These are phyloP conservation scores for Oscarella lobularis DNA, from an alignment of 37 sponge, comb jelly and placozoan genomes.

Conservation along the genomic window DNA sequence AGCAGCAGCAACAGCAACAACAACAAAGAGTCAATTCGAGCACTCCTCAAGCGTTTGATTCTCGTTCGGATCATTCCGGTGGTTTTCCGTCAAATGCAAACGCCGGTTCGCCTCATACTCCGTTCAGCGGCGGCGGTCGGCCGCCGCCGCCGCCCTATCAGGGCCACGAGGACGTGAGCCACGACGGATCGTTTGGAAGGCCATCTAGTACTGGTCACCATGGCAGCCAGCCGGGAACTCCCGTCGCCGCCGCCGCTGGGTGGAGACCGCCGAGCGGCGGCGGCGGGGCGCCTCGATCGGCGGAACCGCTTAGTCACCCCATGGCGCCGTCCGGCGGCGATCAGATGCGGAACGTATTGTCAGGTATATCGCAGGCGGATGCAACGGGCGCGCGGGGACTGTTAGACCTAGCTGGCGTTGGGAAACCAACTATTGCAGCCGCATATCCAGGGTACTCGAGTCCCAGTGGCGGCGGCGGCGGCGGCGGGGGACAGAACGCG, in stretches of 20 bases:
- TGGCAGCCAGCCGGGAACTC: not conserved
- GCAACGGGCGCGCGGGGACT: not conserved
- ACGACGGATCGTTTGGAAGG: not conserved
- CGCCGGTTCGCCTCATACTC: not conserved
- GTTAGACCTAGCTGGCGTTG: not conserved
- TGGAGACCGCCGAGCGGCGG: not conserved
- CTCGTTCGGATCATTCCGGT: too few relatives aligned
- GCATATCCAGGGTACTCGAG: too few relatives aligned
- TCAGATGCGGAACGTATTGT: not conserved
- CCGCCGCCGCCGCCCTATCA: not conserved
- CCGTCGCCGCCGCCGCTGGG: not conserved
- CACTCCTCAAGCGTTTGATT: too few relatives aligned
- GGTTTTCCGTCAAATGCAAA: too few relatives aligned
- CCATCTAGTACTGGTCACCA: not conserved
- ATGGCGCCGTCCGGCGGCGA: not conserved
- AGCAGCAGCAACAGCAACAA: not conserved
- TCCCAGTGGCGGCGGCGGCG: not conserved
- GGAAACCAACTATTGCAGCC: not conserved
- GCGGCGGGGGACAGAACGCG: not conserved
- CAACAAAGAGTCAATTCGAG: too few relatives aligned
- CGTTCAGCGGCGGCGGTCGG: not conserved
- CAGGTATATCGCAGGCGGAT: not conserved
- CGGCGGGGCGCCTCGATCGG: too few relatives aligned
- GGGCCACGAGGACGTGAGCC: not conserved
- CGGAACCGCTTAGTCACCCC: not conserved